Conservation (phyloP, 2,797 vertebrate species). For the Centropyge bicolor region DNA sequence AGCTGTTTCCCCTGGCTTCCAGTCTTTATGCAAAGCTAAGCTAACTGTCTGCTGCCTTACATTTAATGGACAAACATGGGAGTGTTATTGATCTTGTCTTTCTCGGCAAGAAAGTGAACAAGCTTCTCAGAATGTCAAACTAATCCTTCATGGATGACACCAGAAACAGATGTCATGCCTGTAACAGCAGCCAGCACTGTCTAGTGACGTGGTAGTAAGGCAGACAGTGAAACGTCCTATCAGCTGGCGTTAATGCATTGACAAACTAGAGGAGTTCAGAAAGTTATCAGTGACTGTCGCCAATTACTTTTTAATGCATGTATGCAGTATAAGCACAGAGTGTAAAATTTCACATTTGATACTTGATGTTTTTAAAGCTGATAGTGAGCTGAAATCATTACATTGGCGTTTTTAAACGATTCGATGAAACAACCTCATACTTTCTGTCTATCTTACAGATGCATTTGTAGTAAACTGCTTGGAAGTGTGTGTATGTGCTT, state of each 20-base stretch:
- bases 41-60: slow-evolving; percentile 6
- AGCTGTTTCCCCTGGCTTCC: not conserved
- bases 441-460: not conserved
- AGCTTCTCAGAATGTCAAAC: not conserved
- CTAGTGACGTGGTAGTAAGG: not conserved
- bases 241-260: not conserved
- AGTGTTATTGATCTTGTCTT: slow-evolving; percentile 10
- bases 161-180: not conserved
- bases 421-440: not conserved
- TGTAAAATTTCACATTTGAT: not conserved
- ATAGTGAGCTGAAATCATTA: not conserved
- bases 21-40: slow-evolving; percentile 15
- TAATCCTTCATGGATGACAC: not conserved
- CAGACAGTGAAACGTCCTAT: not conserved
- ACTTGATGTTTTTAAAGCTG: not conserved
- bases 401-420: slow-evolving; percentile 1
- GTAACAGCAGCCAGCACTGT: slow-evolving; percentile 12
- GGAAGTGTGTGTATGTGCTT: not conserved
- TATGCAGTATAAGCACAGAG: not conserved
- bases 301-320: slow-evolving; percentile 4
- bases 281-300: slow-evolving; percentile 12
- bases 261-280: slow-evolving; percentile 11
- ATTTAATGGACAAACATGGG: slow-evolving; percentile 6
- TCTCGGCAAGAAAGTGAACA: not conserved
- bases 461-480: not conserved